Conservation (phyloP, 2,113 vertebrate species). For the Cephalopholis sonnerati region DNA sequence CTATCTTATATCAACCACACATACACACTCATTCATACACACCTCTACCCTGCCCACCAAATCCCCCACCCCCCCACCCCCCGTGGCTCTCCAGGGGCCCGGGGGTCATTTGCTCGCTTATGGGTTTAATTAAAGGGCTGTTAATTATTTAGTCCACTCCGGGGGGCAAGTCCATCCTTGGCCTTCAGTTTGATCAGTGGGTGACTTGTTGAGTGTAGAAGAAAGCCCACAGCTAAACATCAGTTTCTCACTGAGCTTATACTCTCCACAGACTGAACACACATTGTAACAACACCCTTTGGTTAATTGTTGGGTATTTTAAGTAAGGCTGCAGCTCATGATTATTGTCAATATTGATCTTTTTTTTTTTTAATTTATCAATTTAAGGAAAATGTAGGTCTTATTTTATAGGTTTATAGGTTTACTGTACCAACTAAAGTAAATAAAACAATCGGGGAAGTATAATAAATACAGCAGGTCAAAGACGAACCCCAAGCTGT, state of each 20-base stretch:
- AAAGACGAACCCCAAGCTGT: not conserved
- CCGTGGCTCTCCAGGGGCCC: slow-evolving; percentile 50
- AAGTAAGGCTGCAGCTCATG: not conserved
- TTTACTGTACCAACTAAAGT: not conserved
- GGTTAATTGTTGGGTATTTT: not conserved
- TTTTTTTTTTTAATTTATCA: not conserved
- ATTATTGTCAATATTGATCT: not conserved
- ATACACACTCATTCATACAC: slow-evolving; percentile 5
- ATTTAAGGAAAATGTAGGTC: not conserved
- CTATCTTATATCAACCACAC: slow-evolving; percentile 21
- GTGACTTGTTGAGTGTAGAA: slow-evolving; percentile 49
- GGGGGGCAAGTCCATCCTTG: slow-evolving; percentile 56
- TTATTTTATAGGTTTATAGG: not conserved
- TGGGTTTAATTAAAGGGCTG: slow-evolving; percentile 83
- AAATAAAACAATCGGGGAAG: not conserved
- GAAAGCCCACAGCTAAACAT: slow-evolving; percentile 47
- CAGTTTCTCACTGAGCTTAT: slow-evolving; percentile 7
- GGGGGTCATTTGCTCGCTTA: slow-evolving; percentile 78
- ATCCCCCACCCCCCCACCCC: slow-evolving; percentile 18
- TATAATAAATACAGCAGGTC: not conserved
- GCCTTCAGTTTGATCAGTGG: slow-evolving; percentile 71
- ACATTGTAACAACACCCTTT: not conserved
- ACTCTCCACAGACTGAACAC: slow-evolving; percentile 16
- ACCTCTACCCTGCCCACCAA: not conserved
- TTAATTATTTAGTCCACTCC: slow-evolving; percentile 83